Base-by-base conservation (phyloP, 2,888 invertebrate species). In the Suillia variegata region DNA sequence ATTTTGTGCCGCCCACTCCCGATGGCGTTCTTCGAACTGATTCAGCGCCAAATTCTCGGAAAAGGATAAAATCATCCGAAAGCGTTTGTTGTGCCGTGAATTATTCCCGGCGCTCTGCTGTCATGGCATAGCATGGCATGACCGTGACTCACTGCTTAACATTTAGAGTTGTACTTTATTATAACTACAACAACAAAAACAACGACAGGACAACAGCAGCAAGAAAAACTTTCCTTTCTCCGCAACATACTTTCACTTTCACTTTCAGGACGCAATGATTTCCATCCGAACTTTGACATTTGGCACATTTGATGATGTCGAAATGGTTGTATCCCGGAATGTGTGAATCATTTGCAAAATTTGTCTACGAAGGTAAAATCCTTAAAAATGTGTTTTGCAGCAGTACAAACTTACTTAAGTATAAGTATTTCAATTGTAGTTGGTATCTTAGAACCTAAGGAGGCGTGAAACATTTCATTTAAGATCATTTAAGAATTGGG, bases 1-100 rank as follows among this genome's bases (percentile, higher is more conserved):
- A 54, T 55, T 22, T 58, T 6, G 12, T 50, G 56, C 34, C 15
- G 33, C n/a, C 49, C 61, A 34, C 63, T 59, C 66, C 65, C 48
- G 56, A 57, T 62, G 20, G 49, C 15, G 2, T 34, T 18, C 26
- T n/a, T n/a, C n/a, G 59, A 5, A 58, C 68, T 74, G 76, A 77
- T 66, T 75, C 76, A 77, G 65, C 67, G 49, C 13, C 33, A 54
- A 56, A 68, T 75, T 75, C 75, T 70, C 68, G 75, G 77, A 75
- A 75, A 77, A 72, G 72, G 77, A 74, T 72, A 70, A 65, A 67
- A 72, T 70, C 73, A 70, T 68, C 66, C 65, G 67, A 55, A 63
- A 69, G 67, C 65, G 68, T 75, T 70, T 76, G 75, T 75, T 74
- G 63, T 71, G 71, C 66, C 70, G 61, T 65, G 60, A 65, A 62